phyloP scores from a whole-genome alignment of 2,113 vertebrate genomes.

The human region GRCh38 chr2:107073001-107073500 shows the following conservation, averaged over 20 bases:
- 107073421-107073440: neutral
- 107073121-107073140: neutral
- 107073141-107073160: fast-evolving
- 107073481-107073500: neutral
- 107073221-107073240: neutral
- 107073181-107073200: neutral
- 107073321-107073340: neutral
- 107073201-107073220: too few relatives aligned
- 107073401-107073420: neutral
- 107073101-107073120: neutral
- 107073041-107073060: neutral
- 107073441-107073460: neutral
- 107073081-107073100: neutral
- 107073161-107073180: neutral
- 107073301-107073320: neutral
- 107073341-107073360: too few relatives aligned
- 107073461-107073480: neutral
- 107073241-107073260: neutral
- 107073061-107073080: neutral
- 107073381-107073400: neutral
- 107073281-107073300: neutral
- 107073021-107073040: neutral
- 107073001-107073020: neutral
- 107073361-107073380: neutral
- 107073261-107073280: neutral